Percentiles rank a stretch among this genome's conserved stretches.
phyloP scores from a whole-genome alignment of 2,888 invertebrate genomes.

The Dioctria linearis region DNA sequence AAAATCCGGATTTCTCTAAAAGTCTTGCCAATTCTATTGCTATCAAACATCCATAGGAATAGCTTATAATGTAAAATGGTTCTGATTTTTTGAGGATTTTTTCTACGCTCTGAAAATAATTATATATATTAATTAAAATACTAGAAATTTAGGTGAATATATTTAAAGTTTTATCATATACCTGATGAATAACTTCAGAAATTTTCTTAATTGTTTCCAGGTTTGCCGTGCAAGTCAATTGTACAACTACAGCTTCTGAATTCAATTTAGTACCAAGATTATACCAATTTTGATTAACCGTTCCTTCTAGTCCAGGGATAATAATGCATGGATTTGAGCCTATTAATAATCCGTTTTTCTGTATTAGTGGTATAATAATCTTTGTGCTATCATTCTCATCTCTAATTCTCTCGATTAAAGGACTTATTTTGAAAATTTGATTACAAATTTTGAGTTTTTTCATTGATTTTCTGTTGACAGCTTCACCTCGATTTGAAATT shows the following conservation, averaged over 20 bases:
- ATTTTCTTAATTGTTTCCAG: slow-evolving; percentile 64
- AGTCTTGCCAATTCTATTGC: slow-evolving; percentile 83
- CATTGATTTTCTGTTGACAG: slow-evolving; percentile 65
- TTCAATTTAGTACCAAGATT: slow-evolving; percentile 64
- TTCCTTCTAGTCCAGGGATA: slow-evolving; percentile 81
- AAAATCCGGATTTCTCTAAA: slow-evolving; percentile 78
- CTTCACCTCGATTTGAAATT: slow-evolving; percentile 64
- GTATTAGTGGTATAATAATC: slow-evolving; percentile 74
- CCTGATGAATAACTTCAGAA: slow-evolving; percentile 63
- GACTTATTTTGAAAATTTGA: slow-evolving; percentile 72
- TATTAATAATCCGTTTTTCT: slow-evolving; percentile 69
- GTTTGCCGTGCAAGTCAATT: slow-evolving; percentile 65
- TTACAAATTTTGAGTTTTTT: slow-evolving; percentile 66
- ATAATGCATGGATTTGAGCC: slow-evolving; percentile 68
- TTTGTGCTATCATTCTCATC: slow-evolving; percentile 74
- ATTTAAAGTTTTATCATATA: background rate
- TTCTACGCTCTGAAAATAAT: slow-evolving; percentile 74
- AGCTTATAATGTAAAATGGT: slow-evolving; percentile 84
- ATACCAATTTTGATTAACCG: slow-evolving; percentile 71
- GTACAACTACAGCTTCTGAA: slow-evolving; percentile 65
- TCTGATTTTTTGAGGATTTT: slow-evolving; percentile 74
- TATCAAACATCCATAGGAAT: slow-evolving; percentile 89
- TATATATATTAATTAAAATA: background rate
- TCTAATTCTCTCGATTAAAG: slow-evolving; percentile 76
- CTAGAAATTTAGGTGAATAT: background rate